These are phyloP conservation scores for Drosophila stalkeri DNA, from an alignment of 2,888 invertebrate species.

Conservation along the genomic window DNA sequence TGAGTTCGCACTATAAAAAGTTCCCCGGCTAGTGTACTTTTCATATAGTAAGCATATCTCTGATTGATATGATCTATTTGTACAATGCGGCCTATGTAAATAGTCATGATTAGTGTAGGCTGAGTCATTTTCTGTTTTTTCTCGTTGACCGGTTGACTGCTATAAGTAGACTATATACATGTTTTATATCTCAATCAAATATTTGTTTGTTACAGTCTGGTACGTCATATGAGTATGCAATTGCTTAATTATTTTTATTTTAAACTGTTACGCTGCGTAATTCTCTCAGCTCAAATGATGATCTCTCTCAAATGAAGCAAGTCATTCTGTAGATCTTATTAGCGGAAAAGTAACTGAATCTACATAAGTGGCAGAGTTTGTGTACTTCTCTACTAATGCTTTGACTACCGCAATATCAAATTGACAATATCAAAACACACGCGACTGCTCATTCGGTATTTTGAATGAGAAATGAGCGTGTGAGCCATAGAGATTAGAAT, in stretches of 20 bases:
- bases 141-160: not conserved
- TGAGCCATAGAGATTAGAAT: not conserved
- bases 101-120: slow-evolving; percentile 1
- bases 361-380: slow-evolving; percentile 23
- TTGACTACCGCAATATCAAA: slow-evolving; percentile 35
- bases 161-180: not conserved
- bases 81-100: not conserved
- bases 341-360: slow-evolving; percentile 20
- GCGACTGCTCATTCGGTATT: slow-evolving; percentile 39
- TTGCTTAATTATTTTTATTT: slow-evolving; percentile 43
- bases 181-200: not conserved
- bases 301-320: slow-evolving; percentile 20
- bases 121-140: slow-evolving; percentile 19
- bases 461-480: slow-evolving; percentile 17
- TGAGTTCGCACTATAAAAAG: slow-evolving; percentile 2
- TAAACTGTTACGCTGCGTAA: slow-evolving; percentile 41
- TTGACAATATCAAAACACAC: slow-evolving; percentile 40
- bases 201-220: slow-evolving; percentile 26
- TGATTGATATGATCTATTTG: slow-evolving; percentile 11
- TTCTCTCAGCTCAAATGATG: slow-evolving; percentile 25
- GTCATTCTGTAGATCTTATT: slow-evolving; percentile 33
- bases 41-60: slow-evolving; percentile 6
- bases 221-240: slow-evolving; percentile 42
- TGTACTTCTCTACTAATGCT: slow-evolving; percentile 11
- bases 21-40: slow-evolving; percentile 10